phyloP scores from a whole-genome alignment of 2,888 invertebrate genomes.

The Mimachlamys varia region DNA sequence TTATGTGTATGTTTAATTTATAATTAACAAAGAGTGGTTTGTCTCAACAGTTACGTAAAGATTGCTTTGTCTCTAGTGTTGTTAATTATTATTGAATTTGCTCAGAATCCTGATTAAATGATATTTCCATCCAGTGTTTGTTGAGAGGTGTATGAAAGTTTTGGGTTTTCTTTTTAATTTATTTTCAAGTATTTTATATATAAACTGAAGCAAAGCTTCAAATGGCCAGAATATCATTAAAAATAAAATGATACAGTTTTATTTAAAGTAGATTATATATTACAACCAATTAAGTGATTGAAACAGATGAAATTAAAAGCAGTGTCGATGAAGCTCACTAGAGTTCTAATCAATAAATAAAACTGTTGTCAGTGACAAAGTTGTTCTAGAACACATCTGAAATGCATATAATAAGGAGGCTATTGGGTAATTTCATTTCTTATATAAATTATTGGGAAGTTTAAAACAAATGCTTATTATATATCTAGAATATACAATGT shows the following conservation, averaged over 20 bases:
- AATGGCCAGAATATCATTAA: neutral
- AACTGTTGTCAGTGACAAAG: neutral
- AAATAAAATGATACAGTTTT: neutral
- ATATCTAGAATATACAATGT: neutral
- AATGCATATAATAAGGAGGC: neutral
- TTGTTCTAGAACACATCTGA: neutral
- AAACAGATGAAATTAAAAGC: neutral
- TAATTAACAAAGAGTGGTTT: neutral
- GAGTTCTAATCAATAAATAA: neutral
- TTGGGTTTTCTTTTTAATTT: neutral
- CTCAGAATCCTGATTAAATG: constrained; percentile 3
- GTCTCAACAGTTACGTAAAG: neutral
- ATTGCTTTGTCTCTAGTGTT: neutral
- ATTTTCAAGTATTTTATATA: neutral
- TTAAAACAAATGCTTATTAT: neutral
- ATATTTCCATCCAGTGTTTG: constrained; percentile 35
- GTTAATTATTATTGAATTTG: neutral
- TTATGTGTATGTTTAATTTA: neutral
- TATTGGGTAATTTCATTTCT: neutral
- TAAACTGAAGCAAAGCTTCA: constrained; percentile 23
- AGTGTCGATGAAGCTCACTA: neutral
- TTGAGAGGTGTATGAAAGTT: constrained; percentile 21
- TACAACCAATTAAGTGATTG: neutral
- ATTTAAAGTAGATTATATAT: neutral
- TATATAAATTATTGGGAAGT: neutral